A percentile compares a stretch with the other conserved stretches of the same genome.
These are phyloP conservation scores for Accipiter virgatus DNA, from an alignment of 2,113 vertebrate species.

Conservation along the genomic window DNA sequence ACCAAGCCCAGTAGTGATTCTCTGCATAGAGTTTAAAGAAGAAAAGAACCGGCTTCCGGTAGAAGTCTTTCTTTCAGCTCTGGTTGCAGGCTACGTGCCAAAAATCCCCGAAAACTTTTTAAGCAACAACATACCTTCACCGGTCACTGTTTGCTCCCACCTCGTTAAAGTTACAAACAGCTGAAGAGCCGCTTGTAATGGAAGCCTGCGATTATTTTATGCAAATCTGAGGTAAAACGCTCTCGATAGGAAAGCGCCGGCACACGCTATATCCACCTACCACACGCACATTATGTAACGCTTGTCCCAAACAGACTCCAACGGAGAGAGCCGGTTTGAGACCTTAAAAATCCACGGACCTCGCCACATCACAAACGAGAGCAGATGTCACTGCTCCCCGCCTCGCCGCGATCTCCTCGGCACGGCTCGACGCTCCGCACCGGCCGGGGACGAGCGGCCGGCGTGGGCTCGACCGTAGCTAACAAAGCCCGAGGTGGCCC, in stretches of 20 bases:
- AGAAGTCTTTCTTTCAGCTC: not conserved
- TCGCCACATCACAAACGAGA: not conserved
- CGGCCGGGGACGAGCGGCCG: not conserved
- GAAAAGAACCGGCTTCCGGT: not conserved
- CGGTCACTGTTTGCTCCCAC: not conserved
- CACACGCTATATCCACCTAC: not conserved
- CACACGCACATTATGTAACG: constrained; percentile 4
- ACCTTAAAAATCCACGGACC: not conserved
- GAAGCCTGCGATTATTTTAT: not conserved
- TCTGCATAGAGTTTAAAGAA: not conserved
- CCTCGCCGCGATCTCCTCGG: not conserved
- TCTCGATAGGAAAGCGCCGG: not conserved
- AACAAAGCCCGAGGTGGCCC: constrained; percentile 49
- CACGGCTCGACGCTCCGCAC: not conserved
- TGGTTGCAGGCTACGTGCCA: not conserved
- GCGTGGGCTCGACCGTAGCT: constrained; percentile 3
- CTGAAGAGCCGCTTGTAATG: not conserved
- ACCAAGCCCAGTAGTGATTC: not conserved
- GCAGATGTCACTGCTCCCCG: not conserved
- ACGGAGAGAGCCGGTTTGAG: not conserved
- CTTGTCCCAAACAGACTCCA: not conserved
- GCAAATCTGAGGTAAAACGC: not conserved
- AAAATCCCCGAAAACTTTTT: constrained; percentile 12
- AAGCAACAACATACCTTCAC: not conserved
- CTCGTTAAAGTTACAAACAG: not conserved